Conservation (phyloP, 1,140 invertebrate genomes). For the Stegodyphus mimosarum region DNA sequence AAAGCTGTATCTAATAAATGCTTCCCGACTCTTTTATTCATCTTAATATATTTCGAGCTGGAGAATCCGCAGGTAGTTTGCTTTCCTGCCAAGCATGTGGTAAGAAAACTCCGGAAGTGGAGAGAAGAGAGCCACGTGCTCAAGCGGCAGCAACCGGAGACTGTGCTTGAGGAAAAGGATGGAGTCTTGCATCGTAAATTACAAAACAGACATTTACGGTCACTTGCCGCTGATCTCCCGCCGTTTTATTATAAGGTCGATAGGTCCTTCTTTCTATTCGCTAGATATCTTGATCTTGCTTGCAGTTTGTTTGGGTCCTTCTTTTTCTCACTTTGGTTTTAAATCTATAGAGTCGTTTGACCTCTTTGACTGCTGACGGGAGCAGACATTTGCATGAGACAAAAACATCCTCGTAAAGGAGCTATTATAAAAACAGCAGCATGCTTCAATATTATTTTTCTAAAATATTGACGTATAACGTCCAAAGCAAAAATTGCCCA, state of each 20-base stretch:
- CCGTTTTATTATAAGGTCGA: constrained; percentile 57
- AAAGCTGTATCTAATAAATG: too few species aligned
- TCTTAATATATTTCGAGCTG: not conserved
- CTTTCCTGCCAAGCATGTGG: not conserved
- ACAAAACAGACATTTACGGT: constrained; percentile 55
- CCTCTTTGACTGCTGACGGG: constrained; percentile 26
- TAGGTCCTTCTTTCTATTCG: constrained; percentile 49
- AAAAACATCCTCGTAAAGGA: constrained; percentile 32
- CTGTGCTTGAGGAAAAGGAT: constrained; percentile 38
- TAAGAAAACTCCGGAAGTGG: constrained; percentile 43
- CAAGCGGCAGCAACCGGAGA: not conserved
- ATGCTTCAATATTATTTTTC: too few species aligned
- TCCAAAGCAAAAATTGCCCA: too few species aligned
- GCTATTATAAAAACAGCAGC: too few species aligned
- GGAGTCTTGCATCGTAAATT: constrained; percentile 50
- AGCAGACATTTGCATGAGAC: constrained; percentile 33
- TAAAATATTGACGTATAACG: too few species aligned
- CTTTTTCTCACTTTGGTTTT: constrained; percentile 26
- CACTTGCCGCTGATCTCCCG: constrained; percentile 54
- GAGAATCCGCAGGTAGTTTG: not conserved
- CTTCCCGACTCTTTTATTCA: not conserved
- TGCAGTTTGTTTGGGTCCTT: constrained; percentile 37
- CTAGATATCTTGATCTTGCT: constrained; percentile 48
- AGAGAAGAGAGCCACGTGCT: constrained; percentile 9
- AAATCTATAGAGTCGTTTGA: constrained; percentile 40